phyloP scores from a whole-genome alignment of 1,140 invertebrate genomes.

The Babylonia areolata region DNA sequence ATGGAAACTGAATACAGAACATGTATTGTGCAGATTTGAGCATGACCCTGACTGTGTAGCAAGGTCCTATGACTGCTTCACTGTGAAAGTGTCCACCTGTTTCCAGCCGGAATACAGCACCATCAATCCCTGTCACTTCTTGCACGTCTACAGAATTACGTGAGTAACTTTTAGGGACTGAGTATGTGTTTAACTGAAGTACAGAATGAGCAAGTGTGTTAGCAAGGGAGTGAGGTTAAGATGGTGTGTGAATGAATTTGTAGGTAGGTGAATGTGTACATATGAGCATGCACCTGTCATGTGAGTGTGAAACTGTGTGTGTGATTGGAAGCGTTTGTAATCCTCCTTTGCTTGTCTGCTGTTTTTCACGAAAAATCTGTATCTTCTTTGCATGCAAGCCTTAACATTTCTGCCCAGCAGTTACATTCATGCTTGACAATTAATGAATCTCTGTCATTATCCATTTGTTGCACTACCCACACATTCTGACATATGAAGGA shows the following conservation, averaged over 20 bases:
- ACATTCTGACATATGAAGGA: no score
- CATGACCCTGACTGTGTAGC: slow-evolving; percentile 60
- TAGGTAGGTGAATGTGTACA: not conserved
- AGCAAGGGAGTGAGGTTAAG: not conserved
- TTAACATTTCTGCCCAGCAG: no score
- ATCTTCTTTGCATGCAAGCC: no score
- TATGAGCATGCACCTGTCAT: not conserved
- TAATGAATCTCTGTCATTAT: no score
- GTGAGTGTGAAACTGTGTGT: not conserved
- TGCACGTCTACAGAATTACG: slow-evolving; percentile 67
- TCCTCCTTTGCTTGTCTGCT: not conserved
- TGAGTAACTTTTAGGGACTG: slow-evolving; percentile 45
- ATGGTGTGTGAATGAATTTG: not conserved
- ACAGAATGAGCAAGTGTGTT: no score
- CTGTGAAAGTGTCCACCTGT: slow-evolving; percentile 62
- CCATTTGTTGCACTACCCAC: no score
- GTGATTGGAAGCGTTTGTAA: not conserved
- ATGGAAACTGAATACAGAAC: not conserved
- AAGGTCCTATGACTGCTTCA: slow-evolving; percentile 53
- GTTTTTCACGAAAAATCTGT: no score
- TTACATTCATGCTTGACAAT: no score
- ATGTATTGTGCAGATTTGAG: slow-evolving; percentile 61
- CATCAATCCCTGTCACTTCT: slow-evolving; percentile 55
- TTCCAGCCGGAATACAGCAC: slow-evolving; percentile 66
- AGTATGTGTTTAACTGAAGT: not conserved